Conservation (phyloP, 2,113 vertebrate genomes). For the Alexandromys fortis region DNA sequence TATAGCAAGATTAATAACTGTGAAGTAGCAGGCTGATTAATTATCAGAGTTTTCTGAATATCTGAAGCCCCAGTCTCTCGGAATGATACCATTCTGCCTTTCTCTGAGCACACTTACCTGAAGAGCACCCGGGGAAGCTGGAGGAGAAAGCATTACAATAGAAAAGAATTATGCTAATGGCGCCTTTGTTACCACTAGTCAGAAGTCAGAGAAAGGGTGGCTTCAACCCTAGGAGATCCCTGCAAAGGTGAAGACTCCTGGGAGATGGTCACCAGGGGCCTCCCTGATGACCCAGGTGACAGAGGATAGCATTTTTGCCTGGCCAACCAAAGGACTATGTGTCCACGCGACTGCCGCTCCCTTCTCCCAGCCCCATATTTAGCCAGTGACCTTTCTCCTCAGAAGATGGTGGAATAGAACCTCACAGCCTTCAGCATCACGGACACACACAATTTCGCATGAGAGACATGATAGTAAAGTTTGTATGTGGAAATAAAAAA, state of each 20-base stretch:
- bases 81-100: background rate
- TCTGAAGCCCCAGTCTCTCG: background rate
- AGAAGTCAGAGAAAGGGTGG: background rate
- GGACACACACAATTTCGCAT: background rate
- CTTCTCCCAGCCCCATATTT: fast-evolving
- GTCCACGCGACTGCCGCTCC: background rate
- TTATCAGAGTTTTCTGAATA: background rate
- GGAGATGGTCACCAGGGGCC: background rate
- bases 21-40: background rate
- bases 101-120: background rate
- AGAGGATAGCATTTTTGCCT: background rate
- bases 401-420: background rate
- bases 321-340: background rate
- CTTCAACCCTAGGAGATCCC: background rate
- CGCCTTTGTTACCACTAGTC: background rate
- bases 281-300: background rate
- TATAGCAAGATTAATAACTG: background rate
- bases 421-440: background rate
- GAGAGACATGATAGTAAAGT: background rate
- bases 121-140: background rate
- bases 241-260: too few relatives aligned
- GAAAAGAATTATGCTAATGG: background rate
- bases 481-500: background rate
- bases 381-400: background rate
- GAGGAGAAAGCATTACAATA: background rate